Percentiles rank a stretch among this genome's conserved stretches.
Evolutionary conservation across 2,113 vertebrate species (phyloP).

Genomic region (Ictalurus furcatus): DNA sequence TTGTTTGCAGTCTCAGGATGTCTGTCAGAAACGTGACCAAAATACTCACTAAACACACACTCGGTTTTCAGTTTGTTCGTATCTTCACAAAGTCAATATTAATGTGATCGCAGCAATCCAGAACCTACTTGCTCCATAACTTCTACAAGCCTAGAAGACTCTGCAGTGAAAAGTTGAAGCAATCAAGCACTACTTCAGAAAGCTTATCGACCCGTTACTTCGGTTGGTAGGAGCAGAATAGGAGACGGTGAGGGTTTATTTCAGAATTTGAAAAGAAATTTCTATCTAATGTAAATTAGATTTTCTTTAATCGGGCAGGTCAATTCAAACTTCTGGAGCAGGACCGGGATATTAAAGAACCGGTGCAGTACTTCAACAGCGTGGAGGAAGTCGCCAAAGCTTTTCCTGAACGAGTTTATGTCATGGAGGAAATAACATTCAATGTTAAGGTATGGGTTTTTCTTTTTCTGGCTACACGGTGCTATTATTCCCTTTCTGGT

Average conservation of each 20-base stretch:
- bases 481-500: neutral
- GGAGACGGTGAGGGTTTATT: neutral
- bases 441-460: conserved; percentile 90
- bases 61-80: neutral
- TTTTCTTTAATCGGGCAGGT: conserved; percentile 74
- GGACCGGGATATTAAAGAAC: conserved; percentile 97
- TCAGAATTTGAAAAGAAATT: neutral
- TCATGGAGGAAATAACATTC: conserved; percentile 99
- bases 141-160: neutral
- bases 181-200: neutral
- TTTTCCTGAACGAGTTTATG: conserved; percentile 97
- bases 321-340: conserved; percentile 99
- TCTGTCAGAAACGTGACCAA: neutral
- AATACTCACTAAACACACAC: neutral
- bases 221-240: neutral
- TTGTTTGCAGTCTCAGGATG: neutral
- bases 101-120: neutral
- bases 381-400: conserved; percentile 99
- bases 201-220: neutral
- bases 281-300: neutral
- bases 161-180: neutral
- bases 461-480: neutral
- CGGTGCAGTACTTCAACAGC: conserved; percentile 97
- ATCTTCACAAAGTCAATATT: neutral
- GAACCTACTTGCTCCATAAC: neutral